Conservation (phyloP, 2,888 invertebrate species). For the Limulus polyphemus region DNA sequence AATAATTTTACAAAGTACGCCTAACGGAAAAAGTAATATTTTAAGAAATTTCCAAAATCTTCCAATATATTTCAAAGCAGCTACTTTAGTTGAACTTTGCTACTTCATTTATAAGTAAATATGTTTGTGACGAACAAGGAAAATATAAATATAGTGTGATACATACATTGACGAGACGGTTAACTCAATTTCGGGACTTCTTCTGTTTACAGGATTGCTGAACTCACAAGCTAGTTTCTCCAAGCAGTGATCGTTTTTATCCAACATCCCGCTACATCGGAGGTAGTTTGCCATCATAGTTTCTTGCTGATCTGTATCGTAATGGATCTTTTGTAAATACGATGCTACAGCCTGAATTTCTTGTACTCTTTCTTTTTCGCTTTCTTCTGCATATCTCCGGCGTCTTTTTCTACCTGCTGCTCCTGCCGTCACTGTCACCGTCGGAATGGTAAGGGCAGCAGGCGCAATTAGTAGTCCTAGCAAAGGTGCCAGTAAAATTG, state of each 20-base stretch:
- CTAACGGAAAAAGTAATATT: no score
- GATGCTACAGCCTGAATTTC: conserved; percentile 11
- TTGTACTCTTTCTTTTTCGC: conserved; percentile 1
- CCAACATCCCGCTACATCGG: conserved; percentile 25
- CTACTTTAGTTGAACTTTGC: no score
- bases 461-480: conserved; percentile 14
- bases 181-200: conserved; percentile 19
- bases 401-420: no score
- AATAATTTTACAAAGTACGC: no score
- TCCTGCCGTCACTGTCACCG: no score
- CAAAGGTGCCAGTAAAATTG: conserved; percentile 16
- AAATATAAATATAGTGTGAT: background rate
- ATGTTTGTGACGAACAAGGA: no score
- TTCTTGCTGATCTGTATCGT: conserved; percentile 22
- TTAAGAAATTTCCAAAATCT: no score
- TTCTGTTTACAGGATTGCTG: conserved; percentile 15
- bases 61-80: no score
- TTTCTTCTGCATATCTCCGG: conserved; percentile 5
- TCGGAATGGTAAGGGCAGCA: no score
- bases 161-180: conserved; percentile 28
- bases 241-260: conserved; percentile 25
- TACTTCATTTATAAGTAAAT: no score
- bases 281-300: conserved; percentile 27
- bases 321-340: conserved; percentile 20
- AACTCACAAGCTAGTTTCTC: conserved; percentile 28